A percentile compares a stretch with the other conserved stretches of the same genome.
Conservation (phyloP, 1,140 invertebrate species). For the Zaprionus camerounensis region DNA sequence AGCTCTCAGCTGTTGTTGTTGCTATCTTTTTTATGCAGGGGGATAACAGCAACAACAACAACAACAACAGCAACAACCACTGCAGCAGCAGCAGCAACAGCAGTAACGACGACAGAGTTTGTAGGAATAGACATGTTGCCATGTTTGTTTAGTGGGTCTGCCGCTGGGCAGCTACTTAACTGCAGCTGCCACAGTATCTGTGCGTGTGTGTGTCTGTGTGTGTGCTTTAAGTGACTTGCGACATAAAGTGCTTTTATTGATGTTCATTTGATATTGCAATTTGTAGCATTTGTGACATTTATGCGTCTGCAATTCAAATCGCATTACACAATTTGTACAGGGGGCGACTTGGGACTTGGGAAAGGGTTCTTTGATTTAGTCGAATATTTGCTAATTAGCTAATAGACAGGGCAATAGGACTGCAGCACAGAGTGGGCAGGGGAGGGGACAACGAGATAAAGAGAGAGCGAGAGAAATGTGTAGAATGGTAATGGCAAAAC, state of each 20-base stretch:
- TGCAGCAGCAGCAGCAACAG: not conserved
- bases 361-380: constrained; percentile 14
- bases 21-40: constrained; percentile 20
- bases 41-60: not conserved
- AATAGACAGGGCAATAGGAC: not conserved
- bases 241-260: constrained; percentile 82
- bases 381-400: constrained; percentile 32
- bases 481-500: not conserved
- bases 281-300: constrained; percentile 82
- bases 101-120: not conserved
- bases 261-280: constrained; percentile 79
- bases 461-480: not conserved
- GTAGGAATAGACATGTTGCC: constrained; percentile 70
- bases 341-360: not conserved
- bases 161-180: constrained; percentile 58
- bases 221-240: constrained; percentile 68
- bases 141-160: constrained; percentile 65
- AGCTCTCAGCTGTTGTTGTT: constrained; percentile 14
- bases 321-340: constrained; percentile 65
- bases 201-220: constrained; percentile 31
- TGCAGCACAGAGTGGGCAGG: not conserved
- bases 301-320: constrained; percentile 78
- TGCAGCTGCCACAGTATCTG: constrained; percentile 10
- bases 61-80: not conserved
- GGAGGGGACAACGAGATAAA: not conserved